These are phyloP conservation scores for Podiceps cristatus DNA, from an alignment of 2,113 vertebrate species.

Conservation along the genomic window DNA sequence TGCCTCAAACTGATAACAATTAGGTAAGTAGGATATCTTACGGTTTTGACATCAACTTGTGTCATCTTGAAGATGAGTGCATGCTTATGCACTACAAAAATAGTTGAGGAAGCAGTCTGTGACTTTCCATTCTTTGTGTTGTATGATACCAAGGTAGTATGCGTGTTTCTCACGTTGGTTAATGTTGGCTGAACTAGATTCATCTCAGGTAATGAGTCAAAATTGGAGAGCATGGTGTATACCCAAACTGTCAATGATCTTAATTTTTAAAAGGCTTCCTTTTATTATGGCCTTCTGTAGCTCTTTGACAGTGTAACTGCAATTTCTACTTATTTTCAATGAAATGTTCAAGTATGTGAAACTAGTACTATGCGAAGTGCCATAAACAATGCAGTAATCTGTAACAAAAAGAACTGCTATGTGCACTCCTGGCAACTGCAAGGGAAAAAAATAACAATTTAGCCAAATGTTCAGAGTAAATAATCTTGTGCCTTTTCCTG, in stretches of 20 bases:
- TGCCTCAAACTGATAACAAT: background rate
- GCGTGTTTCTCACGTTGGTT: background rate
- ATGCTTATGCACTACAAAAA: background rate
- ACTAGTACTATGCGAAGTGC: background rate
- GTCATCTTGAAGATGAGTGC: background rate
- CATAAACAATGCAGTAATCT: background rate
- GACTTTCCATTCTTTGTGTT: background rate
- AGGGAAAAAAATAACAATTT: background rate
- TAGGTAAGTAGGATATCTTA: background rate
- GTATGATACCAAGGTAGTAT: rapidly evolving
- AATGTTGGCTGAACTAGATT: background rate
- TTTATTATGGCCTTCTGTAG: background rate
- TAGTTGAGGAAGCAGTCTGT: background rate
- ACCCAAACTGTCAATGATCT: background rate
- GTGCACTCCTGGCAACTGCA: rapidly evolving
- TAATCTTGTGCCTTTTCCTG: background rate
- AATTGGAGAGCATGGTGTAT: background rate
- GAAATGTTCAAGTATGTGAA: background rate
- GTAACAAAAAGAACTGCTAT: background rate
- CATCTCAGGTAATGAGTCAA: rapidly evolving
- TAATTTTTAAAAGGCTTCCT: background rate
- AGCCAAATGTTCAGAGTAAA: background rate
- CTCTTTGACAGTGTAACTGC: background rate
- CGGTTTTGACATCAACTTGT: background rate
- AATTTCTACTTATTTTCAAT: background rate